phyloP scores from a whole-genome alignment of 2,888 invertebrate species.

The Ferrisia virgata region DNA sequence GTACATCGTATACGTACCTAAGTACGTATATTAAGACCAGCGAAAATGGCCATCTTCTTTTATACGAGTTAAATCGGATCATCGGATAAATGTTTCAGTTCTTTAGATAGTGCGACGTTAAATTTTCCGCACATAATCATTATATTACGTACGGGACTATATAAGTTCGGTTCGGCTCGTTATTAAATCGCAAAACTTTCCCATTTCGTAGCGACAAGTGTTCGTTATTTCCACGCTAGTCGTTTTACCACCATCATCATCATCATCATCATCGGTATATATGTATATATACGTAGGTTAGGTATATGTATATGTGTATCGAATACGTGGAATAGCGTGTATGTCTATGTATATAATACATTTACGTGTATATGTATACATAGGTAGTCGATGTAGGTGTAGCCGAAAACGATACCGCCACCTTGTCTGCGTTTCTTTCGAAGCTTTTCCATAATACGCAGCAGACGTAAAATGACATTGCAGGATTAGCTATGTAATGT shows the following conservation, averaged over 20 bases:
- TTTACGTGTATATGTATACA: neutral
- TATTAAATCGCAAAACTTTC: neutral
- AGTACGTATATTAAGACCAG: neutral
- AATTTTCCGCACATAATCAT: neutral
- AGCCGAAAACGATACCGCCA: neutral
- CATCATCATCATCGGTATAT: no score
- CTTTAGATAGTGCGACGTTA: neutral
- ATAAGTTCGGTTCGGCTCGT: neutral
- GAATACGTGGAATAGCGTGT: no score
- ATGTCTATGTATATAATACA: no score
- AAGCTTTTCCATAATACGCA: neutral
- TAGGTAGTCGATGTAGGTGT: neutral
- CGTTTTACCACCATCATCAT: neutral
- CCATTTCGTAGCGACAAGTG: neutral
- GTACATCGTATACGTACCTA: no score
- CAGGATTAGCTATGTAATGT: neutral
- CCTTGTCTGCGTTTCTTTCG: neutral
- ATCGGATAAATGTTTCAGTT: neutral
- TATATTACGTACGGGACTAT: neutral
- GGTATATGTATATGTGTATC: neutral
- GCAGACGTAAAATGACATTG: neutral
- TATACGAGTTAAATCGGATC: slow-evolving; percentile 6
- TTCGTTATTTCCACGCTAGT: neutral
- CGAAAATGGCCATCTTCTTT: neutral
- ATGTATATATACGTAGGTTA: neutral